phyloP scores from a whole-genome alignment of 2,797 vertebrate genomes.

The Steatocranus sp. region DNA sequence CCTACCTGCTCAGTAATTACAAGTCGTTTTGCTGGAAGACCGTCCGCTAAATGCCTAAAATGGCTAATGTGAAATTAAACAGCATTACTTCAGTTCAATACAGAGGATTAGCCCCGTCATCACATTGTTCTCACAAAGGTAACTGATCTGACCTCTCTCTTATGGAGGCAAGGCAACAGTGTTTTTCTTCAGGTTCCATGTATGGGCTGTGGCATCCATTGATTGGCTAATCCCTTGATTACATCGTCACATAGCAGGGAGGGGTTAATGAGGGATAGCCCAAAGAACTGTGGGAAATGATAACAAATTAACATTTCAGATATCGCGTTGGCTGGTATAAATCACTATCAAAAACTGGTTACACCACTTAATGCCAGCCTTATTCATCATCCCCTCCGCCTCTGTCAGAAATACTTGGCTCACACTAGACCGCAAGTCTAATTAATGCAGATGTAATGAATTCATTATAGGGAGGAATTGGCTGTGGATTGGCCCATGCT shows the following conservation, averaged over 20 bases:
- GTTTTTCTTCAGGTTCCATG: constrained; percentile 22
- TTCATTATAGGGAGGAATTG: constrained; percentile 65
- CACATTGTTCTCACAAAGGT: constrained; percentile 28
- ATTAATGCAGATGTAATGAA: constrained; percentile 75
- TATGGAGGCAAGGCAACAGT: background rate
- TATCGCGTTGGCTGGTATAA: constrained; percentile 72
- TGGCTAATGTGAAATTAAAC: constrained; percentile 32
- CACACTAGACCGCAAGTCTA: constrained; percentile 46
- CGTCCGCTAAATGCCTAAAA: constrained; percentile 1
- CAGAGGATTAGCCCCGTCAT: constrained; percentile 13
- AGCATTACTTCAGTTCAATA: constrained; percentile 8
- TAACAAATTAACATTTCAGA: constrained; percentile 79
- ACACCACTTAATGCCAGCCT: constrained; percentile 65
- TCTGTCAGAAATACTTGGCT: constrained; percentile 65
- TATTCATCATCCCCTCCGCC: constrained; percentile 63
- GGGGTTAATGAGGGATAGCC: constrained; percentile 72
- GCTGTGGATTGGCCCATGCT: constrained; percentile 45
- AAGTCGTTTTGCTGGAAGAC: background rate
- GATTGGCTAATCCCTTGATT: constrained; percentile 67
- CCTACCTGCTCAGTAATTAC: constrained; percentile 42
- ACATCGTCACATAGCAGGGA: constrained; percentile 56
- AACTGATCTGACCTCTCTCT: constrained; percentile 35
- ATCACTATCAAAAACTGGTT: constrained; percentile 73
- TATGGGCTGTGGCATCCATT: constrained; percentile 10
- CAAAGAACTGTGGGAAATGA: constrained; percentile 74